Conservation (phyloP, 2,797 vertebrate genomes). For the Enteromius unitaeniatus region DNA sequence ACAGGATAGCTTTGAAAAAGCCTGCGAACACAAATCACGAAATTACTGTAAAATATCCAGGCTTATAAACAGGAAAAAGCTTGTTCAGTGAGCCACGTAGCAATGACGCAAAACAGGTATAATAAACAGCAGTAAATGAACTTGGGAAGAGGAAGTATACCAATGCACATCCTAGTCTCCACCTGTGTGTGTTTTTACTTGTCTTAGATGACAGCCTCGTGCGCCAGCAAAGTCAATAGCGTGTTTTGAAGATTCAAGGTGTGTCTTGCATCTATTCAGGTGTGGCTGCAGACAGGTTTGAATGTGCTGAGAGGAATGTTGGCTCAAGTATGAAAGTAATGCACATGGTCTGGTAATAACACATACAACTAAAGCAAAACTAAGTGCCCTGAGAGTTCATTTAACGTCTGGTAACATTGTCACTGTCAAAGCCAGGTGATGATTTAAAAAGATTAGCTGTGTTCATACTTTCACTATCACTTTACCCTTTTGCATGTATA, state of each 20-base stretch:
- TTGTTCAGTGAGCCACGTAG: not conserved
- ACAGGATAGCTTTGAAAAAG: not conserved
- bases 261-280: constrained; percentile 46
- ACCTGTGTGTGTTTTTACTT: constrained; percentile 10
- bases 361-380: not conserved
- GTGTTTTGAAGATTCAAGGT: constrained; percentile 46
- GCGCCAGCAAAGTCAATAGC: constrained; percentile 36
- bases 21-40: not conserved
- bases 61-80: not conserved
- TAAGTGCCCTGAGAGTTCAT: not conserved
- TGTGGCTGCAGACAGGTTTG: constrained; percentile 65
- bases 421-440: not conserved
- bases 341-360: not conserved
- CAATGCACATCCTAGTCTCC: not conserved
- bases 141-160: not conserved
- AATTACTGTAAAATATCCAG: not conserved
- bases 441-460: not conserved
- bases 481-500: not conserved
- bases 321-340: constrained; percentile 17
- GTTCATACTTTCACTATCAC: not conserved
- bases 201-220: not conserved
- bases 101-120: not conserved
- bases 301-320: constrained; percentile 68
- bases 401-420: not conserved
- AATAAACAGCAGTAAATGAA: not conserved